Percentiles rank a stretch among this genome's conserved stretches.
Conservation (phyloP, 2,113 vertebrate species). For the Tachysurus fulvidraco region DNA sequence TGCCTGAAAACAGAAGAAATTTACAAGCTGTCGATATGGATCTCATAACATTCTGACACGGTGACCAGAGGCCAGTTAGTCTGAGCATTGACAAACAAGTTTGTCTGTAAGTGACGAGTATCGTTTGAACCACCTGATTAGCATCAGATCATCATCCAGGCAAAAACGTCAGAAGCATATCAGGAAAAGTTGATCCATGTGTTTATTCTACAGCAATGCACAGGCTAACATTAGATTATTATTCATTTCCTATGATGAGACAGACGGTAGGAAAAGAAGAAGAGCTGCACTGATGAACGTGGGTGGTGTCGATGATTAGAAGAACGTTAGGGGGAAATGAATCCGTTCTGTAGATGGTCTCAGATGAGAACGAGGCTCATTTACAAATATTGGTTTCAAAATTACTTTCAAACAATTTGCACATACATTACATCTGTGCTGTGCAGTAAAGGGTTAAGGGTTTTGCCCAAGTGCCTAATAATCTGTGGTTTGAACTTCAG, state of each 20-base stretch:
- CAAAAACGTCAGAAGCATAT: not conserved
- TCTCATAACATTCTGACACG: not conserved
- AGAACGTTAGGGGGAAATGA: too few species aligned
- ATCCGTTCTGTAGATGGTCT: constrained; percentile 10
- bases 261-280: not conserved
- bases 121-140: not conserved
- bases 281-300: not conserved
- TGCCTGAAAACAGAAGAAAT: not conserved
- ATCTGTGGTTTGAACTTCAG: not conserved
- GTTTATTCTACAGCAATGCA: not conserved
- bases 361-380: not conserved
- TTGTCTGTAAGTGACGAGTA: not conserved
- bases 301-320: not conserved
- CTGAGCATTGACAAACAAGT: not conserved
- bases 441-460: not conserved
- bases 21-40: too few species aligned
- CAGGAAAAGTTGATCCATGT: not conserved
- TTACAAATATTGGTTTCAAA: constrained; percentile 10
- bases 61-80: not conserved
- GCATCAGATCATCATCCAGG: not conserved
- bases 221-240: not conserved
- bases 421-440: not conserved
- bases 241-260: too few species aligned
- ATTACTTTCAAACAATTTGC: not conserved
- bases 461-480: not conserved